Percentiles rank a stretch among this genome's conserved stretches.
These are phyloP conservation scores for Macaria notata DNA, from an alignment of 2,888 invertebrate genomes.

Conservation along the genomic window DNA sequence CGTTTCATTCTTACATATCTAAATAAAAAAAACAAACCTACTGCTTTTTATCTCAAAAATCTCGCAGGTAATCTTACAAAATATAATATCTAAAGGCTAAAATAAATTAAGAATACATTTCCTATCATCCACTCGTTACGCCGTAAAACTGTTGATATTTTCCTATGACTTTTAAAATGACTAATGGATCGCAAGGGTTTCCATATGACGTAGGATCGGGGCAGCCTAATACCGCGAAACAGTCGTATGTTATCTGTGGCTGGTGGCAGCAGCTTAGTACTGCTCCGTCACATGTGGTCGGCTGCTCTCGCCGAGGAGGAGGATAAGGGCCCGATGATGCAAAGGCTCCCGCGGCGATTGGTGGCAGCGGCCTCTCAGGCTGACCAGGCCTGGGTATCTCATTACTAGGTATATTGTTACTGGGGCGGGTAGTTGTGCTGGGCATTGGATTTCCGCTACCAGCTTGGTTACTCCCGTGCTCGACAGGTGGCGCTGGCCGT, in stretches of 20 bases:
- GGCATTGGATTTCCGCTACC: constrained; percentile 22
- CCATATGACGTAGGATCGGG: constrained; percentile 69
- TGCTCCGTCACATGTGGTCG: constrained; percentile 58
- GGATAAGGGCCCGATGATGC: constrained; percentile 17
- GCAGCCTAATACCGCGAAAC: constrained; percentile 60
- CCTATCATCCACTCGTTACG: constrained; percentile 41
- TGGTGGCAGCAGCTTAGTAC: constrained; percentile 63
- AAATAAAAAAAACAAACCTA: no score
- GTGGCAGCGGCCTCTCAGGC: constrained; percentile 1
- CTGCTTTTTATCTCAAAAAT: background rate
- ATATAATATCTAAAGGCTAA: background rate
- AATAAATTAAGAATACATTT: constrained; percentile 11
- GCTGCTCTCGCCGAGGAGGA: constrained; percentile 29
- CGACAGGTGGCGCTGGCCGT: constrained; percentile 54
- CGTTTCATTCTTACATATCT: no score
- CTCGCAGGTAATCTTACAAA: no score
- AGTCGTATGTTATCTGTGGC: constrained; percentile 50
- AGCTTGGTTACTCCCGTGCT: constrained; percentile 54
- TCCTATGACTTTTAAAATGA: constrained; percentile 52
- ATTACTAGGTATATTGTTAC: background rate
- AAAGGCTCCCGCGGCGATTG: constrained; percentile 2
- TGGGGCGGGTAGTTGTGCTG: constrained; percentile 11
- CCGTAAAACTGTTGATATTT: constrained; percentile 57
- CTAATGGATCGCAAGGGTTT: constrained; percentile 54
- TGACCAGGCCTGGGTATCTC: constrained; percentile 11